Base-by-base conservation (phyloP, 1,140 invertebrate genomes). In the Ceratina australensis region DNA sequence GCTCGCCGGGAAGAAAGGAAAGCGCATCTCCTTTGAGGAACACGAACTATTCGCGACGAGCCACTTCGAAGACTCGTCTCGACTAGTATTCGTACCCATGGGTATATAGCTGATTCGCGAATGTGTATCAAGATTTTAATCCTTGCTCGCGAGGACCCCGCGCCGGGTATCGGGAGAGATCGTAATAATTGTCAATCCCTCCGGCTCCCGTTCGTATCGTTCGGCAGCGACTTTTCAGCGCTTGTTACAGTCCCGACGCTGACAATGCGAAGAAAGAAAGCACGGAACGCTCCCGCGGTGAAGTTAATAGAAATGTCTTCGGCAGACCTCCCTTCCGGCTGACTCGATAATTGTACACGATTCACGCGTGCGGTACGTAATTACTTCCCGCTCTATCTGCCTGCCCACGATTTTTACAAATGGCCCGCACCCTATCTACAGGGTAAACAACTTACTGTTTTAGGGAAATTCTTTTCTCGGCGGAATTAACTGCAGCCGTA, bases 241-340 rank as follows among this genome's bases (percentile, higher is more conserved):
- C 47, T 20, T 2, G 47, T 72, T 50, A 33, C 69, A 65, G 16
- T 8, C 20, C 33, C 50, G 16, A 0, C 5, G 59, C 18, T 54
- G 60, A 61, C 68, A 71, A 61, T 52, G 15, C 59, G n/a, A 42
- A 76, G 74, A 81, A 83, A 84, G 77, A 79, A 79, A 75, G 54
- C 60, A 13, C 54, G 49, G 24, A 68, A 68, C 60, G 16, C 82
- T 83, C 89, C 90, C 71, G 86, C 83, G 65, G 91, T 68, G 88
- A 78, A 79, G 84, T 91, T 92, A 92, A 92, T 92, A 89, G 91
- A 92, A 92, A 91, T 90, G 91, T 92, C 91, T 88, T 86, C 78
- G 71, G 64, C 91, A 92, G 91, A 90, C 84, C 87, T 84, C 71
- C 81, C 79, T 66, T 63, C 64, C 74, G 78, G 69, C 66, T 83